phyloP scores from a whole-genome alignment of 2,888 invertebrate genomes.

The Helicoverpa assulta region DNA sequence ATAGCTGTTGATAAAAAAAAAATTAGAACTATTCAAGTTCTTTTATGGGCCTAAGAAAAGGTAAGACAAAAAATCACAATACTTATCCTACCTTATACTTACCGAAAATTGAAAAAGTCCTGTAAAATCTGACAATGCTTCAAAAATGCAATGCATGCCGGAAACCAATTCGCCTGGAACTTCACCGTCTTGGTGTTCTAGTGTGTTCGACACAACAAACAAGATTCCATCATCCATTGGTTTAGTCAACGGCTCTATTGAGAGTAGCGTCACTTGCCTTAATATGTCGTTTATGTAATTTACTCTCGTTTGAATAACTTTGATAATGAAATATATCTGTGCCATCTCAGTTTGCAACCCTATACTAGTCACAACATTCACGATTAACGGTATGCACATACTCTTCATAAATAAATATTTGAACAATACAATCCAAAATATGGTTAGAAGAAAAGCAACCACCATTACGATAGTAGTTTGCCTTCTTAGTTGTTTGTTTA shows the following conservation, averaged over 20 bases:
- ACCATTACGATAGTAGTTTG: slow-evolving; percentile 33
- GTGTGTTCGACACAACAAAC: slow-evolving; percentile 15
- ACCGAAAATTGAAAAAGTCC: slow-evolving; percentile 73
- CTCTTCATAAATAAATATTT: slow-evolving; percentile 61
- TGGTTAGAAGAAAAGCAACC: slow-evolving; percentile 21
- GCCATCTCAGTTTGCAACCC: slow-evolving; percentile 67
- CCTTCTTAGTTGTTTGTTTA: slow-evolving; percentile 63
- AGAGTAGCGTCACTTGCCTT: slow-evolving; percentile 31
- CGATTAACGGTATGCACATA: slow-evolving; percentile 60
- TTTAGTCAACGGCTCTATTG: slow-evolving; percentile 16
- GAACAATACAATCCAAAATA: slow-evolving; percentile 57
- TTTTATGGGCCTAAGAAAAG: neutral
- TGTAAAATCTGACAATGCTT: slow-evolving; percentile 69
- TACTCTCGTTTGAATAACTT: slow-evolving; percentile 66
- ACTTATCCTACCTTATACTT: slow-evolving; percentile 46
- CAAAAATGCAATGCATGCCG: slow-evolving; percentile 69
- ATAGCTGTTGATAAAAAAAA: slow-evolving; percentile 69
- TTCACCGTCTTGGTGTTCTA: slow-evolving; percentile 18
- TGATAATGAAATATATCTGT: slow-evolving; percentile 66
- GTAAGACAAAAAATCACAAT: neutral
- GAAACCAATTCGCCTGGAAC: slow-evolving; percentile 58
- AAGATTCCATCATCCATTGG: slow-evolving; percentile 13
- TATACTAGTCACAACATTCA: slow-evolving; percentile 57
- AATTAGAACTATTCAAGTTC: too few species aligned
- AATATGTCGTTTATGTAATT: slow-evolving; percentile 69